These are phyloP conservation scores for Prosopocoilus inquinatus DNA, from an alignment of 2,888 invertebrate species.

Conservation along the genomic window DNA sequence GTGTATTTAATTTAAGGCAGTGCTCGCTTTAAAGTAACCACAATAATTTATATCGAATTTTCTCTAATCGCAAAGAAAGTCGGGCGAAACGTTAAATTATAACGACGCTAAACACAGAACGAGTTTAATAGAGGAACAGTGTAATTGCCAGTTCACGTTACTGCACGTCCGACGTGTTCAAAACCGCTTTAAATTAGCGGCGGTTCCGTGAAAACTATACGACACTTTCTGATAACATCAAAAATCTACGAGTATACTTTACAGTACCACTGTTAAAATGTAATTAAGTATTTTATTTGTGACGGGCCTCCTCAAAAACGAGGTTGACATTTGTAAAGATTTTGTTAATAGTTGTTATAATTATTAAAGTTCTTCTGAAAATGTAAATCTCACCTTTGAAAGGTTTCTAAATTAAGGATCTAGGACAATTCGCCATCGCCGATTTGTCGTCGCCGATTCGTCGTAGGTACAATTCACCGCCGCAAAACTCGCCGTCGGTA, in stretches of 20 bases:
- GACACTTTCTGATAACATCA: conserved; percentile 32
- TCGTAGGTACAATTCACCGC: no score
- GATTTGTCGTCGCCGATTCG: no score
- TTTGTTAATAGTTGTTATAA: no score
- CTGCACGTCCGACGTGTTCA: conserved; percentile 34
- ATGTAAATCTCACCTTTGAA: no score
- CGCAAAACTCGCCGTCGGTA: no score
- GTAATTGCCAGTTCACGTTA: conserved; percentile 36
- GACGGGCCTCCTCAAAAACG: no score
- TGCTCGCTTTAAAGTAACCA: conserved; percentile 19
- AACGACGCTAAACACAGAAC: conserved; percentile 14
- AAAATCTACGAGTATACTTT: conserved; percentile 34
- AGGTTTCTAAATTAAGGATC: no score
- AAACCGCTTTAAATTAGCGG: conserved; percentile 39
- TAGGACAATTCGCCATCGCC: no score
- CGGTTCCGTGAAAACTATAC: conserved; percentile 37
- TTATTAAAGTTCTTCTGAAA: no score
- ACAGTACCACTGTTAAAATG: conserved; percentile 29
- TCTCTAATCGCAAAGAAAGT: conserved; percentile 20
- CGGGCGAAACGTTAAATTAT: conserved; percentile 17
- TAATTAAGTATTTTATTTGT: conserved; percentile 17
- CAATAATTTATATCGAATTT: conserved; percentile 23
- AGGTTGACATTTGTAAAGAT: no score
- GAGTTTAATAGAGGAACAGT: conserved; percentile 22
- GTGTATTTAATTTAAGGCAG: conserved; percentile 19